A percentile compares a stretch with the other conserved stretches of the same genome.
Evolutionary conservation across 1,140 invertebrate genomes (phyloP).

Genomic region (Aleiodes sp.): DNA sequence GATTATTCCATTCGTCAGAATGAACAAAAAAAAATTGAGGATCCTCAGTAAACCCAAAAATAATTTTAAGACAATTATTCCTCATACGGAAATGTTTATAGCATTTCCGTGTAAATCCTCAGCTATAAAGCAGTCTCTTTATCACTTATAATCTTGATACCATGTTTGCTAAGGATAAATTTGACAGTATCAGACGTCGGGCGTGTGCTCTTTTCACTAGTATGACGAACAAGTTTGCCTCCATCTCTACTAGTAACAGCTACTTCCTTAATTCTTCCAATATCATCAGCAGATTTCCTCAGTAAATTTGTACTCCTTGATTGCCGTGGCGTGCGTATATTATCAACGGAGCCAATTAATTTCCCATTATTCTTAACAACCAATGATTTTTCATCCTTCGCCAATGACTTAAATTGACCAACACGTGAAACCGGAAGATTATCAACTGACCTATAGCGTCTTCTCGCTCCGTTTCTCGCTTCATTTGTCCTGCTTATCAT

Average conservation of each 20-base stretch:
- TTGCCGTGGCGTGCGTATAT: slow-evolving; percentile 45
- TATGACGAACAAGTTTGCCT: neutral
- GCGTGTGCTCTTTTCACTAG: slow-evolving; percentile 59
- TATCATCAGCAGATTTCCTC: slow-evolving; percentile 55
- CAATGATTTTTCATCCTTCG: slow-evolving; percentile 22
- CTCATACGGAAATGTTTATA: slow-evolving; percentile 31
- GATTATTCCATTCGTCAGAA: too few species aligned
- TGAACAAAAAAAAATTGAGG: neutral
- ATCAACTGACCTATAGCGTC: slow-evolving; percentile 59
- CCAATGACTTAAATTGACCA: slow-evolving; percentile 18
- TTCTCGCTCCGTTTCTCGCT: slow-evolving; percentile 43
- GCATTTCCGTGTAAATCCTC: slow-evolving; percentile 39
- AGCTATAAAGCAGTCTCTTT: slow-evolving; percentile 76
- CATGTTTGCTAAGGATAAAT: slow-evolving; percentile 77
- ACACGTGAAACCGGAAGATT: slow-evolving; percentile 52
- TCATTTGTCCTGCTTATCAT: slow-evolving; percentile 34
- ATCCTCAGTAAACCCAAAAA: neutral
- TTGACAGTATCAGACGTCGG: slow-evolving; percentile 73
- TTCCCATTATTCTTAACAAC: slow-evolving; percentile 47
- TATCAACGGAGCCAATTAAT: slow-evolving; percentile 58
- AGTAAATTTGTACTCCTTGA: slow-evolving; percentile 48
- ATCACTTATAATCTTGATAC: slow-evolving; percentile 79
- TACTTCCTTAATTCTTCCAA: slow-evolving; percentile 45
- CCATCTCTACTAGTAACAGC: slow-evolving; percentile 11
- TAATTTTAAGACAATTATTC: neutral